These are phyloP conservation scores for Steinernema feltiae DNA, from an alignment of 1,140 invertebrate genomes.

Conservation along the genomic window DNA sequence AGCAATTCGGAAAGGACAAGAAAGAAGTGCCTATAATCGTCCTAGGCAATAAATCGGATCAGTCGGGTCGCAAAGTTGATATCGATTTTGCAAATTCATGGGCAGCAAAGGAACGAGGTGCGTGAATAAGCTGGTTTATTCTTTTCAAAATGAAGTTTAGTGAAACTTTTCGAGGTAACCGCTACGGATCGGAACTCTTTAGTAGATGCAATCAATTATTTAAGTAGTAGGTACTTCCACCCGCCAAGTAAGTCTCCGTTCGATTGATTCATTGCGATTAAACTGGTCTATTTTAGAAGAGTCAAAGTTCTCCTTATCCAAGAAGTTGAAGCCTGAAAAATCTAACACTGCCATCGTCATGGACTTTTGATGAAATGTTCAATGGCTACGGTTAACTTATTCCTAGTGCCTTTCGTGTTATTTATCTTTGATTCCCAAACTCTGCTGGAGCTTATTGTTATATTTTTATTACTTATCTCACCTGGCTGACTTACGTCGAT, in stretches of 20 bases:
- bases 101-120: constrained; percentile 47
- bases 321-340: constrained; percentile 55
- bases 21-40: constrained; percentile 53
- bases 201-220: constrained; percentile 51
- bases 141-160: constrained; percentile 39
- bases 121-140: background rate
- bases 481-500: background rate
- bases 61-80: constrained; percentile 42
- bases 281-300: constrained; percentile 50
- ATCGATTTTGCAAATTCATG: constrained; percentile 45
- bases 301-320: constrained; percentile 55
- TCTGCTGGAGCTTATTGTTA: constrained; percentile 1
- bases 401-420: background rate
- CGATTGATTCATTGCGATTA: background rate
- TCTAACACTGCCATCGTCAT: constrained; percentile 57
- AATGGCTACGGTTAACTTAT: constrained; percentile 7
- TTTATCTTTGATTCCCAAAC: background rate
- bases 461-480: background rate
- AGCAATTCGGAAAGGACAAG: constrained; percentile 50
- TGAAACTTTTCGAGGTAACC: constrained; percentile 47
- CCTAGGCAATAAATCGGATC: constrained; percentile 46
- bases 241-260: constrained; percentile 44
- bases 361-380: constrained; percentile 44
- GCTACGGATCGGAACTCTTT: constrained; percentile 44
- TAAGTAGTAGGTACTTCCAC: constrained; percentile 48